Base-by-base conservation (phyloP, 2,113 vertebrate genomes). In the Perccottus glenii region DNA sequence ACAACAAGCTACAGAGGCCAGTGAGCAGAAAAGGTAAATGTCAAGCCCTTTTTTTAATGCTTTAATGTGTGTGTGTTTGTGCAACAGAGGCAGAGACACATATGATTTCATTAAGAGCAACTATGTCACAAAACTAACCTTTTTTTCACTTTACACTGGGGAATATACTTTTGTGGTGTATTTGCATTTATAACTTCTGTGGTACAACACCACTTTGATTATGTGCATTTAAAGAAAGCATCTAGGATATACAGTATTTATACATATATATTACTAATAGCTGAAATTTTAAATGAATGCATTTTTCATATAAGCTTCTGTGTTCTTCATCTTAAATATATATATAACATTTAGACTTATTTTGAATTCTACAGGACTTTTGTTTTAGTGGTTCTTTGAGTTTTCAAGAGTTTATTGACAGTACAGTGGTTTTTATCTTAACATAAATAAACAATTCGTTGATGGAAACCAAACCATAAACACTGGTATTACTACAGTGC, bases 311-410 rank as follows among this genome's bases (percentile, higher is more conserved):
- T 77, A 73, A 73, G 46, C 84, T 53, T 60, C 32, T 40, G 63
- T 81, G 70, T 85, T 74, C 52, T 52, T 69, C 66, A 81, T 62
- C 56, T 81, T 85, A 85, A 88, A 82, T 89, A 88, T 83, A 87
- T 83, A 87, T 75, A 82, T 78, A 56, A 83, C 75, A 80, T 64
- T 80, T 56, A 73, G 53, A 42, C 76, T 85, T 59, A 38, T n/a
- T n/a, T n/a, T 69, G 78, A 74, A 78, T 77, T 83, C 74, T 80
- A 85, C 64, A 79, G 75, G 83, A 69, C 70, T 75, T 82, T 72
- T 58, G 73, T 56, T 8, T 77, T 63, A 67, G 77, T 86, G 85
- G 79, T 84, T 89, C 73, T 88, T 62, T 67, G 42, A 77, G 60
- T 12, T 35, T 38, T 72, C 62, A 42, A 46, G 64, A 68, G 63